Evolutionary conservation across 2,888 invertebrate genomes (phyloP), one percentile per base, ranked within the genome.

Genomic region (Dyspetes luteomarginatus): DNA sequence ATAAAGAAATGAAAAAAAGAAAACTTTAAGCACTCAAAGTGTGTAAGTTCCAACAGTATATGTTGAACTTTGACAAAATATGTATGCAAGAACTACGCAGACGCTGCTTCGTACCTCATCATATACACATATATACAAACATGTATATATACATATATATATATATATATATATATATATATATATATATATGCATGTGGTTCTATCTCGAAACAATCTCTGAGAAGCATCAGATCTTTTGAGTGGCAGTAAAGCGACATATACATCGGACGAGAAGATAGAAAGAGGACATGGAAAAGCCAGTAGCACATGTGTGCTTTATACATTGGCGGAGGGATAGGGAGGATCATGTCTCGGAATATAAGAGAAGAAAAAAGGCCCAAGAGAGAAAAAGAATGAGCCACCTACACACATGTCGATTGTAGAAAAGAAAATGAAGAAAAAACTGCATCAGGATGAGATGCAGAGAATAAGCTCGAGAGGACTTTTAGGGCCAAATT

Each of bases 181-280:
- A 4, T 9, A 3, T 17, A 28, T 26, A 0, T 15, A 28, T 52
- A 4, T 22, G 15, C 4, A 55, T 52, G 22, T n/a, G 15, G 26
- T 2, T 26, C 9, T 56, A 43, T 56, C 36, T 12, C 48, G 41
- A 75, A 60, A 60, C 26, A 60, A 60, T 67, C 48, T 60, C 65
- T 19, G 24, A 73, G 73, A 73, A 45, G 55, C 64, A 73, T 73
- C 67, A 41, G 41, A 19, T 67, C 22, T 36, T 45, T 56, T 55
- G 43, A 64, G 64, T 73, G 73, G 73, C 58, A 58, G 43, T 56
- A 45, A 58, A 58, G 56, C 36, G 56, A 36, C 36, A 36, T 36
- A 36, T 36, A 36, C 4, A 36, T 36, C 7, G 22, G 26, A 48
- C 36, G 12, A 36, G 64, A 17, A 43, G 62, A 67, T 7, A 41